Conservation (phyloP, 2,888 invertebrate species). For the Empis stercorea region DNA sequence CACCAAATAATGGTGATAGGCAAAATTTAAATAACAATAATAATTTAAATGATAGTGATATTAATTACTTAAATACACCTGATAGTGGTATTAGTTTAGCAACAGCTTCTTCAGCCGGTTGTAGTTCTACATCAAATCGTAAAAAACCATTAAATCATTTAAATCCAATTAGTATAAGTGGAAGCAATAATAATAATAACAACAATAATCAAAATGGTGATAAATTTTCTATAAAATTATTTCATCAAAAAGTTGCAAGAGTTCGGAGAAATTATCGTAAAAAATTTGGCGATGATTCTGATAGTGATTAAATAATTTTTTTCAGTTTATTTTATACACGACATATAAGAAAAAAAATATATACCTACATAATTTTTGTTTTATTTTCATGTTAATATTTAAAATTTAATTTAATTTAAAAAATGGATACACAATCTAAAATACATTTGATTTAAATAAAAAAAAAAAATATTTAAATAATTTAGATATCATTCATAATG, state of each 20-base stretch:
- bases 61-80: conserved; percentile 17
- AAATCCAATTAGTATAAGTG: neutral
- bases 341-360: too few relatives aligned
- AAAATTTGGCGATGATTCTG: conserved; percentile 46
- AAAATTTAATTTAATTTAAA: too few relatives aligned
- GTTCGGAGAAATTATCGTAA: conserved; percentile 49
- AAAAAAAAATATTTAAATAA: too few relatives aligned
- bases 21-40: conserved; percentile 12
- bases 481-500: too few relatives aligned
- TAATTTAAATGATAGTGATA: neutral
- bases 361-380: too few relatives aligned
- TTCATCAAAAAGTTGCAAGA: conserved; percentile 44
- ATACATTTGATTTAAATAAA: too few relatives aligned
- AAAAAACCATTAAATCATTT: conserved; percentile 1
- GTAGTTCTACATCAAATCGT: conserved; percentile 6
- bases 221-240: conserved; percentile 18
- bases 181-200: conserved; percentile 6
- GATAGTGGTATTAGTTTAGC: conserved; percentile 25
- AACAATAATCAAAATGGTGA: conserved; percentile 12
- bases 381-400: too few relatives aligned
- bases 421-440: too few relatives aligned
- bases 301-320: conserved; percentile 41
- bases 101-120: conserved; percentile 15
- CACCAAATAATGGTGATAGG: conserved; percentile 9
- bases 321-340: too few relatives aligned